Percentiles rank a stretch among this genome's conserved stretches.
Conservation (phyloP, 2,888 invertebrate species). For the Gortyna flavago region DNA sequence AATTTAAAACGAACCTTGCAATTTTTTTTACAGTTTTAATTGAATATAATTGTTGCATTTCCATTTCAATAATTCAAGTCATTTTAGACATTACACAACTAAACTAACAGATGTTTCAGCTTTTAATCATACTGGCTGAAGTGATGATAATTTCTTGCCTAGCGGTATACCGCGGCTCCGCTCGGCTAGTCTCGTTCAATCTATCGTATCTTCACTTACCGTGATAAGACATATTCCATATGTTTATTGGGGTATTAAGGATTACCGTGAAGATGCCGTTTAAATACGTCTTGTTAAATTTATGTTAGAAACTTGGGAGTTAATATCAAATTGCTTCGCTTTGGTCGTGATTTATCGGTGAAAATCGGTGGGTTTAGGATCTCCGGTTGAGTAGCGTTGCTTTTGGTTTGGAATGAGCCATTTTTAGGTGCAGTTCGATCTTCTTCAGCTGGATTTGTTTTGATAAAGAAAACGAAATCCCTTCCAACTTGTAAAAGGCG, state of each 20-base stretch:
- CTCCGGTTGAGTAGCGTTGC: slow-evolving; percentile 1
- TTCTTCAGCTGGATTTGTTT: not conserved
- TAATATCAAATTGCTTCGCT: slow-evolving; percentile 30
- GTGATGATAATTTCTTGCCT: slow-evolving; percentile 28
- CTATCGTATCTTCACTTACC: slow-evolving; percentile 56
- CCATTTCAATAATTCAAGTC: slow-evolving; percentile 6
- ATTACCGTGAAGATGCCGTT: slow-evolving; percentile 56
- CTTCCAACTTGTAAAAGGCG: too few species aligned
- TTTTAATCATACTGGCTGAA: not conserved
- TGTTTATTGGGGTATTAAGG: slow-evolving; percentile 61
- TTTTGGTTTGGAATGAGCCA: not conserved
- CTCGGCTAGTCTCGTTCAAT: slow-evolving; percentile 48
- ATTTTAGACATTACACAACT: not conserved
- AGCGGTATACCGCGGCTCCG: slow-evolving; percentile 52
- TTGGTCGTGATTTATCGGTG: slow-evolving; percentile 40
- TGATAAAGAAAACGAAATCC: too few species aligned
- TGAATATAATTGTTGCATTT: not conserved
- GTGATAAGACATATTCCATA: slow-evolving; percentile 52
- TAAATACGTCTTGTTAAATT: slow-evolving; percentile 42
- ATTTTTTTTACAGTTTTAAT: not conserved
- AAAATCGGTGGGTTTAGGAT: slow-evolving; percentile 25
- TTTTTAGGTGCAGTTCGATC: not conserved
- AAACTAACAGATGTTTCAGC: not conserved
- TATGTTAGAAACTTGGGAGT: slow-evolving; percentile 36
- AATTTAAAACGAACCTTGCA: not conserved